Conservation (phyloP, 2,797 vertebrate genomes). For the Pempheris klunzingeri region DNA sequence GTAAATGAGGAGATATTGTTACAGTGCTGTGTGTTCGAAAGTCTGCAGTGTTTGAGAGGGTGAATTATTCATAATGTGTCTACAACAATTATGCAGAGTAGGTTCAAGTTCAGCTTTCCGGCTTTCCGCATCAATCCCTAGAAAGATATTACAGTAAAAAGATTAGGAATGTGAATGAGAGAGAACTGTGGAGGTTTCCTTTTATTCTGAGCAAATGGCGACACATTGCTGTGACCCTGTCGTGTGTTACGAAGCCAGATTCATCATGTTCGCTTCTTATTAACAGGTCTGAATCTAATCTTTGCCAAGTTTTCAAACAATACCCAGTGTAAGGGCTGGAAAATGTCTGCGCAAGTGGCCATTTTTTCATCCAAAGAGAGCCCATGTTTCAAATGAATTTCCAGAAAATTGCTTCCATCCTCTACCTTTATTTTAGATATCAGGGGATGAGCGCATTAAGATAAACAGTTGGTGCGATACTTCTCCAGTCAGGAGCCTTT, state of each 20-base stretch:
- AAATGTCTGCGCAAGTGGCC: too few relatives aligned
- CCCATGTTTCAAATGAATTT: background rate
- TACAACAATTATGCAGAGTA: slow-evolving; percentile 55
- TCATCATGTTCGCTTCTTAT: background rate
- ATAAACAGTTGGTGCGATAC: too few relatives aligned
- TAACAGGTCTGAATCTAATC: background rate
- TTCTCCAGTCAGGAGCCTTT: background rate
- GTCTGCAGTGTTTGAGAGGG: slow-evolving; percentile 18
- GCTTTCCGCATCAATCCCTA: background rate
- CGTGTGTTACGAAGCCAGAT: slow-evolving; percentile 19
- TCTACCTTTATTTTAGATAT: too few relatives aligned
- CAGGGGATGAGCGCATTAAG: too few relatives aligned
- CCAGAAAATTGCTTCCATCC: too few relatives aligned
- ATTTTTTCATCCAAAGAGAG: background rate
- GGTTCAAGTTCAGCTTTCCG: slow-evolving; percentile 42
- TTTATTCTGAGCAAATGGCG: background rate
- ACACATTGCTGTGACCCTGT: background rate
- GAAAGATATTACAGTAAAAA: slow-evolving; percentile 4
- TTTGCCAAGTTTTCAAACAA: background rate
- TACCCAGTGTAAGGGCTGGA: too few relatives aligned
- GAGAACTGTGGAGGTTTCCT: background rate
- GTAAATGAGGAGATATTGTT: slow-evolving; percentile 48
- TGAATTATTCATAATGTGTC: slow-evolving; percentile 63
- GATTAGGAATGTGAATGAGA: slow-evolving; percentile 3
- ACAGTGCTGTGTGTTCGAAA: slow-evolving; percentile 18